Conservation (phyloP, 1,140 invertebrate genomes). For the Aphelenchoides avenae region DNA sequence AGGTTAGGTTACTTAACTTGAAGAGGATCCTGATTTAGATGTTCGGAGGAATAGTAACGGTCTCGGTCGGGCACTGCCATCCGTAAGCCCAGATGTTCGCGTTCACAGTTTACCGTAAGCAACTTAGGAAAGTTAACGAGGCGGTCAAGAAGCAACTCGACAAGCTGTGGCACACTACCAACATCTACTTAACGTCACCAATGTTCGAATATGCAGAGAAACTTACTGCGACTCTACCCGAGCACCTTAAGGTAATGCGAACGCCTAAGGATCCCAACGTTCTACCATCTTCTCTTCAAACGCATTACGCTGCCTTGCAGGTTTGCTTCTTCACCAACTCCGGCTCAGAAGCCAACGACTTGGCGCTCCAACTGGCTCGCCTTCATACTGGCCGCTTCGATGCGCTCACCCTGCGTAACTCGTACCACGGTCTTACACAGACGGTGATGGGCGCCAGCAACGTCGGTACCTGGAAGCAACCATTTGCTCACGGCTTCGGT, state of each 20-base stretch:
- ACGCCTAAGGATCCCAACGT: not conserved
- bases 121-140: slow-evolving; percentile 66
- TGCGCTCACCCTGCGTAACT: slow-evolving; percentile 76
- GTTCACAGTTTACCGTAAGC: slow-evolving; percentile 51
- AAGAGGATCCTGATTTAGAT: no score
- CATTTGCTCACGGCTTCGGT: slow-evolving; percentile 71
- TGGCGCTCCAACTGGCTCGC: slow-evolving; percentile 80
- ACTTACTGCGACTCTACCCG: slow-evolving; percentile 75
- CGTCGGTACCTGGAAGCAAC: slow-evolving; percentile 73
- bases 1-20: not conserved
- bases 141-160: slow-evolving; percentile 74
- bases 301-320: not conserved
- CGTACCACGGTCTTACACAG: slow-evolving; percentile 83
- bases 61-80: slow-evolving; percentile 95
- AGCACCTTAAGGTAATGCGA: slow-evolving; percentile 71
- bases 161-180: slow-evolving; percentile 80
- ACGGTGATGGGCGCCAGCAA: slow-evolving; percentile 78
- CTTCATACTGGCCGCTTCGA: slow-evolving; percentile 78
- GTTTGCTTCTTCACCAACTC: slow-evolving; percentile 81
- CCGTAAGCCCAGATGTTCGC: slow-evolving; percentile 73
- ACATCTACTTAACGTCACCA: slow-evolving; percentile 78
- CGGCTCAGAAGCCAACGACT: slow-evolving; percentile 92
- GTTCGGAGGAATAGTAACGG: slow-evolving; percentile 90
- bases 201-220: slow-evolving; percentile 84
- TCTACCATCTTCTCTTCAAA: not conserved